Conservation (phyloP, 2,888 invertebrate species). For the Catocala sponsa region DNA sequence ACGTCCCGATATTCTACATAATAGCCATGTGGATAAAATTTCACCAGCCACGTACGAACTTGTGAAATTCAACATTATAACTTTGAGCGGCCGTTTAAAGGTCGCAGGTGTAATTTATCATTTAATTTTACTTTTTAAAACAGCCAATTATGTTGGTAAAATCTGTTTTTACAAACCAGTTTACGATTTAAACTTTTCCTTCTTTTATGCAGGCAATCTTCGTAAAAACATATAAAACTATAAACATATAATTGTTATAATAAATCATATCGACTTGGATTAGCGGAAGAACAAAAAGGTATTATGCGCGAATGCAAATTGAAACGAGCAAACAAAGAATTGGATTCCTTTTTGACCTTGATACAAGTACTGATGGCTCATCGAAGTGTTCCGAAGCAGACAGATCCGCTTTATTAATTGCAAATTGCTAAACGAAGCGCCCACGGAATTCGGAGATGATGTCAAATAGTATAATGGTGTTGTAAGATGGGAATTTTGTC, state of each 20-base stretch:
- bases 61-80: conserved; percentile 32
- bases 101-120: conserved; percentile 31
- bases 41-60: conserved; percentile 18
- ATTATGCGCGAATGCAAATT: conserved; percentile 38
- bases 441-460: conserved; percentile 44
- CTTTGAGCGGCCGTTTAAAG: conserved; percentile 24
- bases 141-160: conserved; percentile 34
- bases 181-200: conserved; percentile 36
- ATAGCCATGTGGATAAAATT: conserved; percentile 31
- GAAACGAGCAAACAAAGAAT: conserved; percentile 45
- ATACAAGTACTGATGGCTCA: conserved; percentile 39
- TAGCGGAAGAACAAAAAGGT: conserved; percentile 33
- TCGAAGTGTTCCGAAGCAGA: conserved; percentile 32
- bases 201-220: conserved; percentile 22
- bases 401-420: conserved; percentile 48
- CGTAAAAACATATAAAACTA: conserved; percentile 16
- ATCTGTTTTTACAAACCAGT: conserved; percentile 34
- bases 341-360: conserved; percentile 40
- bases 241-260: conserved; percentile 14
- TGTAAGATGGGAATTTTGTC: conserved; percentile 27
- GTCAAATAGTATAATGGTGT: conserved; percentile 44
- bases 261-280: conserved; percentile 10
- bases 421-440: conserved; percentile 35
- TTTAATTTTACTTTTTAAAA: conserved; percentile 35
- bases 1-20: conserved; percentile 36